Evolutionary conservation across 2,113 vertebrate genomes (phyloP).

Genomic region (Rutilus rutilus): DNA sequence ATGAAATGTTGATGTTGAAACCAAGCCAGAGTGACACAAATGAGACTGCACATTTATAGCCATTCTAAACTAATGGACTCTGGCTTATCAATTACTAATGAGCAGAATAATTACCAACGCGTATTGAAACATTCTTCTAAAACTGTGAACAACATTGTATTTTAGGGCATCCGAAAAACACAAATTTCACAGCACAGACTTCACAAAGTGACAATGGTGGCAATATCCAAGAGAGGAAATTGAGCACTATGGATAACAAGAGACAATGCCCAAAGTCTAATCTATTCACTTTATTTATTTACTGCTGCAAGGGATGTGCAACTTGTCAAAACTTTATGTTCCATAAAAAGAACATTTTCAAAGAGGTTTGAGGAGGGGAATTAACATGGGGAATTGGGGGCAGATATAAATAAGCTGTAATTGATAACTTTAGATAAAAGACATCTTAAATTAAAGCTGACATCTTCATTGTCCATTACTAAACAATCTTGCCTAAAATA

Average conservation of each 20-base stretch:
- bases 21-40: neutral
- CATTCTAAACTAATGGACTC: neutral
- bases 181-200: neutral
- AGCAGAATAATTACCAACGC: neutral
- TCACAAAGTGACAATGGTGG: slow-evolving; percentile 3
- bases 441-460: slow-evolving; percentile 19
- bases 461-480: slow-evolving; percentile 2
- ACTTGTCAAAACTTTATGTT: neutral
- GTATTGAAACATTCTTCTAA: neutral
- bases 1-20: neutral
- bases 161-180: neutral
- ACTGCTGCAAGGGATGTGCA: neutral
- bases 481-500: neutral
- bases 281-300: neutral
- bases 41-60: neutral
- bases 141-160: neutral
- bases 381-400: neutral
- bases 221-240: neutral
- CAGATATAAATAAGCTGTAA: slow-evolving; percentile 3
- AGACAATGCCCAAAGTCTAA: neutral
- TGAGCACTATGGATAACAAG: neutral
- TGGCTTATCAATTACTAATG: neutral
- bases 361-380: neutral
- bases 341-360: neutral
- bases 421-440: slow-evolving; percentile 9